Conservation (phyloP, 2,797 vertebrate species). For the Nyctalus aviator region DNA sequence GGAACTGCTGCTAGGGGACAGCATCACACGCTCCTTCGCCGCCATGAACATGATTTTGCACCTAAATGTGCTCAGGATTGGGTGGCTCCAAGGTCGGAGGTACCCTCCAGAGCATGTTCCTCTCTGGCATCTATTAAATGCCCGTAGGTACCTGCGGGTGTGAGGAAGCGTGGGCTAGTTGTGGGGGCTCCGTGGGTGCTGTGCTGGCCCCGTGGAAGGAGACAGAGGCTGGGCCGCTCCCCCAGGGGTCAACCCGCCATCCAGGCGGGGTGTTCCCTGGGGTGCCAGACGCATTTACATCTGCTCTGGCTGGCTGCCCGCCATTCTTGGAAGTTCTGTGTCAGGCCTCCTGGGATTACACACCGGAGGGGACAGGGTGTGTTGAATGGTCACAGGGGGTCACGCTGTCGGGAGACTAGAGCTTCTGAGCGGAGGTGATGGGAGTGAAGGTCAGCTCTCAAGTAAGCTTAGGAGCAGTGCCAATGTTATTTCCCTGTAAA, state of each 20-base stretch:
- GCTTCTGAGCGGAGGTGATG: not conserved
- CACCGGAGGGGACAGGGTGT: not conserved
- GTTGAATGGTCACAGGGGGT: not conserved
- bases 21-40: too few species aligned
- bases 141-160: fast-evolving
- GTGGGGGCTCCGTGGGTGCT: not conserved
- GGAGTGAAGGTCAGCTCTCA: not conserved
- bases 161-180: not conserved
- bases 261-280: fast-evolving
- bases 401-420: not conserved
- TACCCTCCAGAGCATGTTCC: not conserved
- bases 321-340: not conserved
- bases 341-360: fast-evolving
- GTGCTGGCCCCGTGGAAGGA: fast-evolving
- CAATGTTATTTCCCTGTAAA: too few species aligned
- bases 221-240: not conserved
- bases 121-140: too few species aligned
- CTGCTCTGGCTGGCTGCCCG: not conserved
- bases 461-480: not conserved
- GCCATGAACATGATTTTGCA: fast-evolving
- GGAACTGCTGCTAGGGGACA: not conserved
- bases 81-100: not conserved
- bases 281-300: fast-evolving
- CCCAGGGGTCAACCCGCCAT: fast-evolving
- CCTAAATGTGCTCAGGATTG: fast-evolving